Base-by-base conservation (phyloP, 2,797 vertebrate species). In the Picus viridis region DNA sequence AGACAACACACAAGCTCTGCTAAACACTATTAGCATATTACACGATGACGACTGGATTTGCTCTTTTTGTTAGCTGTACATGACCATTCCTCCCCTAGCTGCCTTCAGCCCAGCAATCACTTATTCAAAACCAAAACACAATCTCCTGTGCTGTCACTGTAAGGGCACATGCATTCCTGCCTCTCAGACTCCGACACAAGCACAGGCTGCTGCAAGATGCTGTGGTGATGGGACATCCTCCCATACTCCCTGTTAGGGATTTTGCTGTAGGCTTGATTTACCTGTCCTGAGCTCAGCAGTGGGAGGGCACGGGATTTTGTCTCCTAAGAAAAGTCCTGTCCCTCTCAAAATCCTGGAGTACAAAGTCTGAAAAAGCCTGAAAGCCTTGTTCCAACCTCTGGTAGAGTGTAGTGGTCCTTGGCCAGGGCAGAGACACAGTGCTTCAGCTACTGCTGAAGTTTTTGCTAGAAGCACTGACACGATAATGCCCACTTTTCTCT, bases 11-110 rank as follows among this genome's bases (percentile, higher is more conserved):
- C 71, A 49, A 90, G 87, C 74, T 77, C 47, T 91, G 85, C 95
- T 86, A 89, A 93, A 93, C 92, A 88, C 78, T 75, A 59, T 88
- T 95, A 92, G 85, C 84, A 47, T 49, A 32, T 30, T 89, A 77
- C 71, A 88, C 56, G 17, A 84, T 57, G 93, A 45, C 3, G 51
- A 84, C 56, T 57, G 74, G 47, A 58, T 61, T 85, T 89, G 6
- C 43, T 59, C 91, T 76, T 94, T 86, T 76, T 54, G 36, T 86
- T 85, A 82, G 84, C 75, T 86, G 36, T 79, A 51, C 84, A 92
- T 89, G 89, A 83, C 89, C 89, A 22, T 68, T 36, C 70, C 61
- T 18, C 63, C 61, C 12, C 26, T 9, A 5, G 45, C 9, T 74
- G 68, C 80, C 64, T 91, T 86, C 74, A 39, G 12, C 49, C 51